Percentiles rank a stretch among this genome's conserved stretches.
Evolutionary conservation across 2,888 invertebrate species (phyloP).

Genomic region (Flabesymbios commensalis): DNA sequence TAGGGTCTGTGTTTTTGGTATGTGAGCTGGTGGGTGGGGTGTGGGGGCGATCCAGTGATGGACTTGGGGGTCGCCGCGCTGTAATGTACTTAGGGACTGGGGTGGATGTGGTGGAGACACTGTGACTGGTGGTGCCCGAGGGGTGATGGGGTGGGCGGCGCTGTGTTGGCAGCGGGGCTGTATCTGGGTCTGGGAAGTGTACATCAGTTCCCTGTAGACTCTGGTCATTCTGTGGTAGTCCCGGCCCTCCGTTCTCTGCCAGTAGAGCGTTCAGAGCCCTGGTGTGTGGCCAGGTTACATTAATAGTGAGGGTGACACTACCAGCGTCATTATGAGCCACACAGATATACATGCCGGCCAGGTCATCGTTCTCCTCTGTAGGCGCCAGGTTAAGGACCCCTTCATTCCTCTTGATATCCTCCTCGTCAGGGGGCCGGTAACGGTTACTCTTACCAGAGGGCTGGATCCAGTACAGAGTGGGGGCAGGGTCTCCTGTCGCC

Average conservation of each 20-base stretch:
- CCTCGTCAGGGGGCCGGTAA: constrained; percentile 41
- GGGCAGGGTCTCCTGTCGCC: constrained; percentile 57
- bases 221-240: neutral
- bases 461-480: constrained; percentile 56
- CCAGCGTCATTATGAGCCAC: constrained; percentile 58
- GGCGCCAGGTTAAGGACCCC: constrained; percentile 40
- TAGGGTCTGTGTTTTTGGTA: neutral
- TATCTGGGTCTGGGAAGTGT: neutral
- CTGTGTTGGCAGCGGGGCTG: neutral
- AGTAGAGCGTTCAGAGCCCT: neutral
- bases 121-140: neutral
- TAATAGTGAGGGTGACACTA: constrained; percentile 56
- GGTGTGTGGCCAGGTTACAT: constrained; percentile 51
- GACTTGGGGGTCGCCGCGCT: neutral
- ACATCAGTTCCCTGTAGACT: neutral
- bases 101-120: neutral
- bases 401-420: constrained; percentile 34
- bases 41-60: neutral
- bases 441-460: constrained; percentile 50
- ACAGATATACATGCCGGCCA: constrained; percentile 51
- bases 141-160: neutral
- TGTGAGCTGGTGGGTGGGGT: neutral
- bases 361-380: constrained; percentile 8
- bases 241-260: neutral
- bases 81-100: neutral